Percentiles rank a stretch among this genome's conserved stretches.
Evolutionary conservation across 2,797 vertebrate genomes (phyloP).

Genomic region (Helarctos malayanus): DNA sequence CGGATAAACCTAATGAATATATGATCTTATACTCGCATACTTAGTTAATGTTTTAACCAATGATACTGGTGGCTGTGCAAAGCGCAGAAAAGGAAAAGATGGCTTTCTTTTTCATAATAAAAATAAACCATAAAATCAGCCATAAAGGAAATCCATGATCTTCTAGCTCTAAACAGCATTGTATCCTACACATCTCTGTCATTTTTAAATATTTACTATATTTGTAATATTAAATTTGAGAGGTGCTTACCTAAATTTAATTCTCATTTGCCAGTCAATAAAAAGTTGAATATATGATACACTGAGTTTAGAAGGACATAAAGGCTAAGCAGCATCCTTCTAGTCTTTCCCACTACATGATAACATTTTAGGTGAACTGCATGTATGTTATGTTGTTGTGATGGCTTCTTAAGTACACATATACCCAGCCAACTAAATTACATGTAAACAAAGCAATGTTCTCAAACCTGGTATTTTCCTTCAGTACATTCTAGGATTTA

Average conservation of each 20-base stretch:
- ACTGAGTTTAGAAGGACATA: neutral
- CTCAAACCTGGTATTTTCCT: conserved; percentile 33
- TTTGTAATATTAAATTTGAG: conserved; percentile 62
- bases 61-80: conserved; percentile 48
- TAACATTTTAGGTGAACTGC: neutral
- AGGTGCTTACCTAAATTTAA: conserved; percentile 41
- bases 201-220: conserved; percentile 36
- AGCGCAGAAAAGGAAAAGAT: conserved; percentile 61
- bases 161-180: conserved; percentile 49
- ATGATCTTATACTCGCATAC: conserved; percentile 50
- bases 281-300: conserved; percentile 14
- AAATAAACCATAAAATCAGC: conserved; percentile 59
- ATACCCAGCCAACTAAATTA: conserved; percentile 37
- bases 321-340: neutral
- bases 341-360: conserved; percentile 1
- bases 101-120: conserved; percentile 51
- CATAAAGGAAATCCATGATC: conserved; percentile 34
- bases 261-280: neutral
- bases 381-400: neutral
- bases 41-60: conserved; percentile 59
- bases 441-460: conserved; percentile 3
- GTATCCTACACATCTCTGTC: neutral
- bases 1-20: neutral
- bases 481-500: conserved; percentile 19
- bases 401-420: conserved; percentile 25